phyloP scores from a whole-genome alignment of 2,113 vertebrate species.

The Tylochromis polylepis region DNA sequence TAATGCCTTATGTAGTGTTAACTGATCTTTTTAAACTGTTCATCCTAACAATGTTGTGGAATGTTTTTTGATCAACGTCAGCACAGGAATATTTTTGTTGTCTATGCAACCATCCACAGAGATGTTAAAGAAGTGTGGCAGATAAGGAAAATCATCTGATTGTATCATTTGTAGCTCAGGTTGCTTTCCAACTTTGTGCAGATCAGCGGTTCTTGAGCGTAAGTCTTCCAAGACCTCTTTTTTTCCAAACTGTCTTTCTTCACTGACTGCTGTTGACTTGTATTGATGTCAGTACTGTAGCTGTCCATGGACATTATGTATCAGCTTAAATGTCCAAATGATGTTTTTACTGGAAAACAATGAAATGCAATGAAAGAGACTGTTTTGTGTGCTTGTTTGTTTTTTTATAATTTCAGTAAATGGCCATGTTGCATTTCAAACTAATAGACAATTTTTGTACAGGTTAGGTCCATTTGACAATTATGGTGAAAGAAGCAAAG shows the following conservation, averaged over 20 bases:
- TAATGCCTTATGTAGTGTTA: neutral
- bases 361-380: neutral
- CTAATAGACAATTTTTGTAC: neutral
- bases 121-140: neutral
- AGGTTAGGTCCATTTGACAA: neutral
- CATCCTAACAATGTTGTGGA: neutral
- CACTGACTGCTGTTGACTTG: neutral
- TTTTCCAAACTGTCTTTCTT: neutral
- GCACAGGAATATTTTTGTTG: neutral
- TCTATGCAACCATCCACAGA: neutral
- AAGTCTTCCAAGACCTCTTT: neutral
- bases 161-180: neutral
- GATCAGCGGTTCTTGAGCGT: neutral
- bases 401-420: neutral
- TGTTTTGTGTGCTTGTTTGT: neutral
- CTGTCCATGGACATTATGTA: neutral
- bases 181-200: neutral
- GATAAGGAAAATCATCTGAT: neutral
- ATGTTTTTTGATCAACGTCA: neutral
- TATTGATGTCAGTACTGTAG: neutral
- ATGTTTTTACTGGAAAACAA: neutral
- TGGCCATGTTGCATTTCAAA: neutral
- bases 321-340: neutral
- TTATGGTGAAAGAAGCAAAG: constrained; percentile 3
- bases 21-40: neutral